Conservation (phyloP, 2,888 invertebrate genomes). For the Carabus problematicus region DNA sequence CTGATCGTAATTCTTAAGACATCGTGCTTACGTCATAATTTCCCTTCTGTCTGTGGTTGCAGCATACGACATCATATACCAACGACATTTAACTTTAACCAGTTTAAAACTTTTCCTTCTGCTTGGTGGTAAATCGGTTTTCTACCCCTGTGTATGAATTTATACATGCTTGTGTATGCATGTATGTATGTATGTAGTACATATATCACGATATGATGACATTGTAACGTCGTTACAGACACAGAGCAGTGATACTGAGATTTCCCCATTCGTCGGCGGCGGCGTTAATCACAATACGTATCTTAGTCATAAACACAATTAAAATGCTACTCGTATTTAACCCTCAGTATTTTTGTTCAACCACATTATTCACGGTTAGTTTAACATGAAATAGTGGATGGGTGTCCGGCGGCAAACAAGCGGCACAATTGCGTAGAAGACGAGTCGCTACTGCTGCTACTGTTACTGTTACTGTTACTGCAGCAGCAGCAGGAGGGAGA, state of each 20-base stretch:
- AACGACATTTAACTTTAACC: no score
- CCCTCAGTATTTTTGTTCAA: constrained; percentile 39
- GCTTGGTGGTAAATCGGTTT: no score
- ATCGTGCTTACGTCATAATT: background rate
- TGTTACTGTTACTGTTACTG: no score
- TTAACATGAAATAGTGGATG: constrained; percentile 38
- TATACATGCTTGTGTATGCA: no score
- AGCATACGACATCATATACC: no score
- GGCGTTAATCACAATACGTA: constrained; percentile 34
- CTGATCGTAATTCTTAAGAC: background rate
- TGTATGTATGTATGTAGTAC: no score
- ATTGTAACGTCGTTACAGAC: background rate
- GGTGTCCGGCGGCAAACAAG: constrained; percentile 30
- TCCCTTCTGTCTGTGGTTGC: background rate
- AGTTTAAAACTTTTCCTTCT: no score
- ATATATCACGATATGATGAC: background rate
- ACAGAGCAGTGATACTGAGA: background rate
- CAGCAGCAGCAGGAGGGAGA: no score
- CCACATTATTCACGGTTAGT: constrained; percentile 42
- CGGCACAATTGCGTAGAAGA: constrained; percentile 12
- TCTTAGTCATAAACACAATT: constrained; percentile 39
- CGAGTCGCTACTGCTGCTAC: background rate
- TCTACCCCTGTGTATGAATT: no score
- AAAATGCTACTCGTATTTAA: constrained; percentile 34
- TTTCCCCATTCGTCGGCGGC: background rate